phyloP scores from a whole-genome alignment of 2,888 invertebrate species.

The Harmothoe impar region DNA sequence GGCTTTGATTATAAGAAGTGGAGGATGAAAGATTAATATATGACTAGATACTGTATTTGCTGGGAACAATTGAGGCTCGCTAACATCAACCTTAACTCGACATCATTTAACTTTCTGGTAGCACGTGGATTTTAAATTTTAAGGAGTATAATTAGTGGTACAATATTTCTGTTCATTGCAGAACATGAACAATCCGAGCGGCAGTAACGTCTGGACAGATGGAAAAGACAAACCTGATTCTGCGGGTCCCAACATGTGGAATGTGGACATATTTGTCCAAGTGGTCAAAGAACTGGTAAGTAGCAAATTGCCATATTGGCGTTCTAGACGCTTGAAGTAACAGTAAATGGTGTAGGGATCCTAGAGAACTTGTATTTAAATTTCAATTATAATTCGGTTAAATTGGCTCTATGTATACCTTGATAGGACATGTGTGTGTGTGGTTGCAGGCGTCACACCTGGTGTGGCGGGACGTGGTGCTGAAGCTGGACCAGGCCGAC shows the following conservation, averaged over 20 bases:
- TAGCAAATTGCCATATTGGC: no score
- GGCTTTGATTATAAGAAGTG: no score
- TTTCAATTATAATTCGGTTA: neutral
- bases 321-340: neutral
- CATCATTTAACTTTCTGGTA: no score
- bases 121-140: no score
- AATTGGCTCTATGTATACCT: no score
- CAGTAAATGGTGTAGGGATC: neutral
- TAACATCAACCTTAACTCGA: no score
- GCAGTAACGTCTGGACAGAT: conserved; percentile 79
- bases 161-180: conserved; percentile 41
- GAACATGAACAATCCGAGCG: conserved; percentile 63
- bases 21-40: no score
- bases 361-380: neutral
- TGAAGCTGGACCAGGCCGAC: conserved; percentile 94
- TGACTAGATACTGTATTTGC: no score
- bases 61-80: no score
- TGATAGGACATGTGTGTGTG: no score
- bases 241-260: conserved; percentile 89
- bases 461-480: conserved; percentile 96
- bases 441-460: conserved; percentile 84
- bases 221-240: conserved; percentile 77
- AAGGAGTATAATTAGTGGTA: no score
- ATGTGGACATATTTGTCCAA: conserved; percentile 95
- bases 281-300: conserved; percentile 93